These are phyloP conservation scores for Caenorhabditis imperialis DNA, from an alignment of 2,888 invertebrate species.

Conservation along the genomic window DNA sequence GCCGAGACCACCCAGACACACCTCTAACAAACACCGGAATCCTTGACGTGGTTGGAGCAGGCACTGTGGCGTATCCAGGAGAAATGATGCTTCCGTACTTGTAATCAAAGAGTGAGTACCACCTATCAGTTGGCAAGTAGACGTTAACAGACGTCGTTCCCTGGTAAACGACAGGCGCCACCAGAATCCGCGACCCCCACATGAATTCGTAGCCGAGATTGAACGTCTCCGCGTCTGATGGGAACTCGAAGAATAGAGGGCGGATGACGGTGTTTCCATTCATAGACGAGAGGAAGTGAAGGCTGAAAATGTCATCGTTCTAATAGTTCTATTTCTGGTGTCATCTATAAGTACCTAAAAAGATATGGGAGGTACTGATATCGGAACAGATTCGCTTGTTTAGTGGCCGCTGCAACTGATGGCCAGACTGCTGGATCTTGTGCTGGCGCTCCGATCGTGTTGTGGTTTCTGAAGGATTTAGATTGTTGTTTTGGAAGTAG, in stretches of 20 bases:
- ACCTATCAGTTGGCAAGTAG: slow-evolving; percentile 78
- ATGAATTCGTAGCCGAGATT: slow-evolving; percentile 72
- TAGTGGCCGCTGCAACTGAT: slow-evolving; percentile 71
- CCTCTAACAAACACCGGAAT: slow-evolving; percentile 72
- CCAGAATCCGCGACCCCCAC: slow-evolving; percentile 71
- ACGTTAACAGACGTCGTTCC: slow-evolving; percentile 67
- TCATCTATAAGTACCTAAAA: slow-evolving; percentile 69
- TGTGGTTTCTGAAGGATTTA: slow-evolving; percentile 78
- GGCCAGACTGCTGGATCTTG: slow-evolving; percentile 77
- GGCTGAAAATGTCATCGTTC: slow-evolving; percentile 41
- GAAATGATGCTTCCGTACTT: slow-evolving; percentile 56
- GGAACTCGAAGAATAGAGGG: slow-evolving; percentile 74
- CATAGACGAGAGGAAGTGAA: slow-evolving; percentile 66
- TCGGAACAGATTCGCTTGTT: slow-evolving; percentile 73
- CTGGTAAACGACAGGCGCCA: slow-evolving; percentile 62
- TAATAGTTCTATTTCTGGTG: background rate
- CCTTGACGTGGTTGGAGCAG: slow-evolving; percentile 68
- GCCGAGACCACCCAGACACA: too few relatives aligned
- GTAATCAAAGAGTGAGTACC: slow-evolving; percentile 76
- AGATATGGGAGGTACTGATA: slow-evolving; percentile 76
- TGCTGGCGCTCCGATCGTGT: slow-evolving; percentile 59
- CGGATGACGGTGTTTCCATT: slow-evolving; percentile 70
- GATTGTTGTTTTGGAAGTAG: slow-evolving; percentile 80
- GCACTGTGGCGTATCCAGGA: slow-evolving; percentile 53
- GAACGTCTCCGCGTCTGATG: slow-evolving; percentile 62